Conservation (phyloP, 2,113 vertebrate species). For the Noturus placidus region DNA sequence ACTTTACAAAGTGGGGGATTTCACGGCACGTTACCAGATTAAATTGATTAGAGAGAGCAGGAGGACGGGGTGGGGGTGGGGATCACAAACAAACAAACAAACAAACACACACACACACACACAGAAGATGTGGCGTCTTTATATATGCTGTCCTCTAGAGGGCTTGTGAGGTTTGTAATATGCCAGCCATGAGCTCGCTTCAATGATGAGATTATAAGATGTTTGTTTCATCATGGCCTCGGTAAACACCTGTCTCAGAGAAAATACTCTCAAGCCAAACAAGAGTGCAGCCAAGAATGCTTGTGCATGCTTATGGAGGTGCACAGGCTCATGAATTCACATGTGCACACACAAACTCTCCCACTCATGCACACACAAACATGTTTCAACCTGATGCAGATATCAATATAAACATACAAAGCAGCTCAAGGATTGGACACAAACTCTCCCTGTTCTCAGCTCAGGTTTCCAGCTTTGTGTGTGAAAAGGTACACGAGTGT, state of each 20-base stretch:
- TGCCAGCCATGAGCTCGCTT: slow-evolving; percentile 6
- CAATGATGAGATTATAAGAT: slow-evolving; percentile 40
- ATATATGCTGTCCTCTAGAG: slow-evolving; percentile 49
- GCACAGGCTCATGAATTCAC: slow-evolving; percentile 4
- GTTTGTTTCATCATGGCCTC: slow-evolving; percentile 41
- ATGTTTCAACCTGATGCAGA: slow-evolving; percentile 13
- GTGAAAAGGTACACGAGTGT: slow-evolving; percentile 2
- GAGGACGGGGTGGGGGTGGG: too few relatives aligned
- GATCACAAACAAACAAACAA: neutral
- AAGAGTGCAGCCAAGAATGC: neutral
- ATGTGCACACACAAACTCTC: slow-evolving; percentile 7
- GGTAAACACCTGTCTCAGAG: slow-evolving; percentile 50
- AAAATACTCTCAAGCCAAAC: slow-evolving; percentile 41
- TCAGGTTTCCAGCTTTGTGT: slow-evolving; percentile 40
- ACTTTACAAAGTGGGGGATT: slow-evolving; percentile 46
- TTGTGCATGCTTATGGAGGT: slow-evolving; percentile 23
- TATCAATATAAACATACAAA: slow-evolving; percentile 31
- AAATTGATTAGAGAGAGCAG: slow-evolving; percentile 37
- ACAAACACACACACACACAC: neutral
- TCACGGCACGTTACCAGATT: slow-evolving; percentile 42
- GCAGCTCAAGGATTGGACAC: slow-evolving; percentile 35
- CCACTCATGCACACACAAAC: slow-evolving; percentile 4
- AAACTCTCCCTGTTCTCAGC: slow-evolving; percentile 30
- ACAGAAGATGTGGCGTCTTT: slow-evolving; percentile 13
- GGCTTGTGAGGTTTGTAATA: slow-evolving; percentile 44